Base-by-base conservation (phyloP, 2,113 vertebrate species). In the Oryzias javanicus region DNA sequence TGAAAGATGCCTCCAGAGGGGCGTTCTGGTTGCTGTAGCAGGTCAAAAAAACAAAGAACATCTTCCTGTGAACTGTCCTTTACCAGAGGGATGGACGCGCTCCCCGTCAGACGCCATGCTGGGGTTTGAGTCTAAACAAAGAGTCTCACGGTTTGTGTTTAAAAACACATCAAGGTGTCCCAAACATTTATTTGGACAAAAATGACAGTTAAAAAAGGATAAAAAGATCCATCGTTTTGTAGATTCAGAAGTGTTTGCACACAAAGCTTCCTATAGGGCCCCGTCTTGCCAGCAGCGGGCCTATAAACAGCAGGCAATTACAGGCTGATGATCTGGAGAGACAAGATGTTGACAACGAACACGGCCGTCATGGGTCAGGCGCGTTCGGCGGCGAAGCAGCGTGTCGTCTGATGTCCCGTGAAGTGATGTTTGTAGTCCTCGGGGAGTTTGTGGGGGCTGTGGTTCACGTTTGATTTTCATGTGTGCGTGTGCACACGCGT, bases 271-370 rank as follows among this genome's bases (percentile, higher is more conserved):
- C 8, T 3, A 35, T 10, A 35, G 10, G 2, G 35, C 35, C 8
- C 35, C 35, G 35, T 35, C 35, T 35, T 35, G 35, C 35, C 35
- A 35, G 35, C 35, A 35, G 8, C 35, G 35, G 35, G 8, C 35
- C 35, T 35, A 35, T 35, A 35, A 35, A 35, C 35, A 35, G 35
- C 48, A 46, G 51, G 55, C 55, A 55, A 12, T 3, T 22, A 53
- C 2, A 2, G 74, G 74, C 70, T 50, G 75, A 70, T 79, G 70
- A 80, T 87, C 54, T 64, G 60, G 48, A 74, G 61, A 73, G 83
- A 86, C 73, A 82, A 70, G 74, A 83, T 81, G 81, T 60, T 80
- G 74, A 83, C 83, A 72, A 76, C 55, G 57, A 82, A 70, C 71
- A 58, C 25, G 55, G 74, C 52, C 50, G 42, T 76, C 78, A 70